Conservation (phyloP, 1,140 invertebrate genomes). For the Zaprionus nigranus region DNA sequence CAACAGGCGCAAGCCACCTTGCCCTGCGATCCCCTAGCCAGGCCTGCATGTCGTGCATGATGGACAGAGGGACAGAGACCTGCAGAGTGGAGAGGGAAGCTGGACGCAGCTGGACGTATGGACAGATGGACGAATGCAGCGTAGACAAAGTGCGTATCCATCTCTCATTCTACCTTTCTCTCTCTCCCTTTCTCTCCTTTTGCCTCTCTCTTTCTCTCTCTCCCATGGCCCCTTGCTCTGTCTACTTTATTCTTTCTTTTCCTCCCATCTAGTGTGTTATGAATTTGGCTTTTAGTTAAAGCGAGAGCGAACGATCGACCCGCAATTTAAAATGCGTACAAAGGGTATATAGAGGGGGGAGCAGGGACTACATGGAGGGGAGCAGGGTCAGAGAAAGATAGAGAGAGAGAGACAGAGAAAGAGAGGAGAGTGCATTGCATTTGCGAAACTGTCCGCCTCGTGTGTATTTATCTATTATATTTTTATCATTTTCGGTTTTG, state of each 20-base stretch:
- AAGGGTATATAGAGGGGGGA: not conserved
- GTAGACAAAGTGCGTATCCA: slow-evolving; percentile 43
- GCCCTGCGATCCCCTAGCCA: slow-evolving; percentile 10
- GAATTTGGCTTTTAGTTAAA: not conserved
- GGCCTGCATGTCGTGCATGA: not conserved
- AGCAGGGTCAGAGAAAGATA: not conserved
- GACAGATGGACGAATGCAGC: slow-evolving; percentile 25
- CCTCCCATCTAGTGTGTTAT: slow-evolving; percentile 3
- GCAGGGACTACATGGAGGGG: not conserved
- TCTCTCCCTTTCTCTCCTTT: not conserved
- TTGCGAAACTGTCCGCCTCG: not conserved
- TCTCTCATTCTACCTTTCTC: not conserved
- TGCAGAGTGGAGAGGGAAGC: not conserved
- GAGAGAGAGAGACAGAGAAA: not conserved
- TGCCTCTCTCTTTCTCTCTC: not conserved
- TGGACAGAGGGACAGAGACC: too few relatives aligned
- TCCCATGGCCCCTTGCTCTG: not conserved
- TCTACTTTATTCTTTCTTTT: not conserved
- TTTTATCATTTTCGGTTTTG: slow-evolving; percentile 4
- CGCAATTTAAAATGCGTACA: not conserved
- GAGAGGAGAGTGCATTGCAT: not conserved
- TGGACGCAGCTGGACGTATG: not conserved
- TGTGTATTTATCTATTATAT: slow-evolving; percentile 4
- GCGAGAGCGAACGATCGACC: not conserved
- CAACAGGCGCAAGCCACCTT: slow-evolving; percentile 36